Evolutionary conservation across 2,113 vertebrate genomes (phyloP).

Genomic region (Lichenostomus cassidix): DNA sequence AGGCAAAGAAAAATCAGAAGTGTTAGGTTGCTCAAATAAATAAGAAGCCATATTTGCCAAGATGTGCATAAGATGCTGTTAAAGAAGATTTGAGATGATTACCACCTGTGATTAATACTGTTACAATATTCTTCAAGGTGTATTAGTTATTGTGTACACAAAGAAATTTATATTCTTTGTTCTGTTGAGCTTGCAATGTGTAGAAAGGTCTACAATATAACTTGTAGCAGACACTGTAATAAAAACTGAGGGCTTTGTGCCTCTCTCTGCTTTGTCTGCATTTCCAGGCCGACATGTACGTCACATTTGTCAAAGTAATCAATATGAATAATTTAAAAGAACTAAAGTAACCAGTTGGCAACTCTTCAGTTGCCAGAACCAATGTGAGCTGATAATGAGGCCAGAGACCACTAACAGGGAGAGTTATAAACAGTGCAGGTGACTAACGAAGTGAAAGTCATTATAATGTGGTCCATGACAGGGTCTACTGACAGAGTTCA

Average conservation of each 20-base stretch:
- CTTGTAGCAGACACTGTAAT: background rate
- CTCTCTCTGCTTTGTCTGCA: background rate
- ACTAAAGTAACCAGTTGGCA: slow-evolving; percentile 30
- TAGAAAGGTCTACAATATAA: background rate
- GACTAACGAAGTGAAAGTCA: background rate
- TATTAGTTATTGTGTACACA: background rate
- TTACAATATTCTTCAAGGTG: background rate
- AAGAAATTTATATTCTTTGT: background rate
- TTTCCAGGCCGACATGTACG: background rate
- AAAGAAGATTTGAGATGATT: background rate
- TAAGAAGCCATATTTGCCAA: background rate
- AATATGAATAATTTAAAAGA: slow-evolving; percentile 51
- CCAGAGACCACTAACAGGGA: background rate
- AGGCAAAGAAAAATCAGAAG: background rate
- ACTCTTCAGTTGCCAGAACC: slow-evolving; percentile 16
- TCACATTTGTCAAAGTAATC: slow-evolving; percentile 44
- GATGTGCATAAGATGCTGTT: background rate
- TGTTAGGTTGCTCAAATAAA: background rate
- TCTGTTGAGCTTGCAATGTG: background rate
- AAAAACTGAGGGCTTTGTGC: background rate
- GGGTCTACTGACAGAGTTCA: background rate
- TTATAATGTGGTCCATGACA: background rate
- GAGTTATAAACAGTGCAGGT: slow-evolving; percentile 14
- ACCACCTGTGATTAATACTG: background rate
- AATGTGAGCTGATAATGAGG: slow-evolving; percentile 20